Percentiles rank a stretch among this genome's conserved stretches.
These are phyloP conservation scores for Leuciscus waleckii DNA, from an alignment of 2,797 vertebrate genomes.

Conservation along the genomic window DNA sequence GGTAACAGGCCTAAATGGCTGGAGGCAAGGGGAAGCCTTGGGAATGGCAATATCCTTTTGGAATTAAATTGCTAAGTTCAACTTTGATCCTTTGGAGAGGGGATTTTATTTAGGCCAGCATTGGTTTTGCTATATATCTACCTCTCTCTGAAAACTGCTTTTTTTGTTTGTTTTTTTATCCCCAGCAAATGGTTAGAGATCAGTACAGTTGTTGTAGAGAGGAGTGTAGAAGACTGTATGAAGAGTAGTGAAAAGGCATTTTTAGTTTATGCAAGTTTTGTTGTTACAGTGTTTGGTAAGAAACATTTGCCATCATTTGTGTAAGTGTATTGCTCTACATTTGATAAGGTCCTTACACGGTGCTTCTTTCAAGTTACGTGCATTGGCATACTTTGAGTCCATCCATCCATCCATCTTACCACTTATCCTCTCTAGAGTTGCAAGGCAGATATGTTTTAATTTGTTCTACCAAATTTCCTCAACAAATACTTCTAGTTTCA, in stretches of 20 bases:
- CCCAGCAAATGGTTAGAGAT: constrained; percentile 4
- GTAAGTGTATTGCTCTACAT: not conserved
- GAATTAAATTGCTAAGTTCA: constrained; percentile 53
- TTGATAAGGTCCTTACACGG: too few species aligned
- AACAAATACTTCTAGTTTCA: not conserved
- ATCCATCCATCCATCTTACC: not conserved
- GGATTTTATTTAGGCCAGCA: constrained; percentile 30
- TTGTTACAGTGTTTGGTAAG: not conserved
- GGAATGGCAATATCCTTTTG: constrained; percentile 55
- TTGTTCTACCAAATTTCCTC: not conserved
- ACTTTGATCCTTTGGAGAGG: constrained; percentile 55
- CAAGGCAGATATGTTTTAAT: not conserved
- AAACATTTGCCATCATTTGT: not conserved
- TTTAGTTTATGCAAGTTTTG: not conserved
- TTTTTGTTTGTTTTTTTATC: constrained; percentile 18
- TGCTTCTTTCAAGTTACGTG: not conserved
- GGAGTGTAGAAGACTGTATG: not conserved
- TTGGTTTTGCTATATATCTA: constrained; percentile 35
- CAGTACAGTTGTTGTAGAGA: constrained; percentile 19
- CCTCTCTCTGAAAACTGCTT: not conserved
- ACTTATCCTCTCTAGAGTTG: not conserved
- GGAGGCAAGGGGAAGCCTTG: constrained; percentile 53
- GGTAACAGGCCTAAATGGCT: not conserved
- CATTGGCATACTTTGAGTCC: constrained; percentile 4
- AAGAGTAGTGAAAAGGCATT: not conserved